Conservation (phyloP, 2,113 vertebrate genomes). For the Cyphomyrus discorhynchus region DNA sequence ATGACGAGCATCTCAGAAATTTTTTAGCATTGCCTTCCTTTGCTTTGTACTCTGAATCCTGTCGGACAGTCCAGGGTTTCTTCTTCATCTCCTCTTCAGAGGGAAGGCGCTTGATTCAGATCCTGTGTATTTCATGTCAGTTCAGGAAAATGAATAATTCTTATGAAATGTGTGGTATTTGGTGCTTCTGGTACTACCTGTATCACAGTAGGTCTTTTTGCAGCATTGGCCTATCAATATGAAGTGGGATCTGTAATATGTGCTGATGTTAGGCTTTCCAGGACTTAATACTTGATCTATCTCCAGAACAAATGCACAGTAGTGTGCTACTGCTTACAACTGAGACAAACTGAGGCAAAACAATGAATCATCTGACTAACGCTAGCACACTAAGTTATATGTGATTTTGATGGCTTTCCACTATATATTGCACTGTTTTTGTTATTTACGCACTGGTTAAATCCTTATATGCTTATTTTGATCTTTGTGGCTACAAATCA, state of each 20-base stretch:
- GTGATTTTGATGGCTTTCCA: not conserved
- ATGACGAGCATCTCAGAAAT: not conserved
- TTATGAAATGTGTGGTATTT: not conserved
- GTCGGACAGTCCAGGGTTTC: not conserved
- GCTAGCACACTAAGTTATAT: not conserved
- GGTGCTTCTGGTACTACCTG: not conserved
- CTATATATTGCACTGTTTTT: not conserved
- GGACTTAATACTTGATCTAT: not conserved
- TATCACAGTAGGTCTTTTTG: not conserved
- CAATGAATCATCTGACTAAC: not conserved
- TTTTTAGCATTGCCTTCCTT: not conserved
- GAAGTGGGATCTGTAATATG: not conserved
- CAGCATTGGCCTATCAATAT: not conserved
- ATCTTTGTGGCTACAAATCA: conserved; percentile 39
- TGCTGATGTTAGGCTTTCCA: not conserved
- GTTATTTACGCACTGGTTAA: not conserved
- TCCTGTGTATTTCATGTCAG: not conserved
- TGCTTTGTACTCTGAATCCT: not conserved
- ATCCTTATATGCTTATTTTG: conserved; percentile 41
- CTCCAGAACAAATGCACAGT: not conserved
- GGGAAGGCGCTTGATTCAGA: not conserved
- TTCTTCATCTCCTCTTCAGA: not conserved
- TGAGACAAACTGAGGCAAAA: not conserved
- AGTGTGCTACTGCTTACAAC: not conserved
- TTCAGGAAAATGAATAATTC: not conserved